Evolutionary conservation across 2,113 vertebrate genomes (phyloP), one percentile per base, ranked within the genome.

Genomic region (Nothoprocta pentlandii): DNA sequence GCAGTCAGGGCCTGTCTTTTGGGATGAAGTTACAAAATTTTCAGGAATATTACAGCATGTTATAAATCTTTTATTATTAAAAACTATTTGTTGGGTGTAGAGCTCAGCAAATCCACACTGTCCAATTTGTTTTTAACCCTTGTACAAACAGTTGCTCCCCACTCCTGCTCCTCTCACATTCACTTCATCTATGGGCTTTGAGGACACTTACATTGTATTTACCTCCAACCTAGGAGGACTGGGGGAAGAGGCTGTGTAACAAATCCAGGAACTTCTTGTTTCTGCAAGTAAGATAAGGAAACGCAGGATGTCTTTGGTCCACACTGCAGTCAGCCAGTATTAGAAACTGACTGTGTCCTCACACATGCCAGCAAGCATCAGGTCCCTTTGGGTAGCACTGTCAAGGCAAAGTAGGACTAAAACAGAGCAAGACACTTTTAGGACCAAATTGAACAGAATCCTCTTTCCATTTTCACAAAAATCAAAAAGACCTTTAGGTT

Each of bases 1-100:
- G 77, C 39, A 66, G 28, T 44, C 5, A 13, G 0, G 0, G 44
- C 26, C n/a, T 80, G 30, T 22, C 79, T 77, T 68, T 85, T 85
- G 88, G 46, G 82, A 83, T 39, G 59, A 36, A 49, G 12, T 91
- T 90, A 85, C 68, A 80, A 93, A 66, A 63, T 58, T 69, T 87
- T 93, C 30, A 58, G 26, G 32, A 66, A 30, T 74, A 77, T 74
- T 90, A 53, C 34, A 67, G 22, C 5, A 13, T 36, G 9, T 63
- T 80, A 51, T 67, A 85, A 83, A 83, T 77, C 32, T 75, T 80
- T 3, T 8, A 36, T 47, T 85, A 76, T 79, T 79, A 91, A 94
- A 89, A 91, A 73, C 6, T 36, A 22, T 66, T 81, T 66, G 6
- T 62, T 7, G 2, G 16, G 30, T 41, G 13, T 30, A 23, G 22